Conservation (phyloP, 2,888 invertebrate genomes). For the Platypus cylindrus region DNA sequence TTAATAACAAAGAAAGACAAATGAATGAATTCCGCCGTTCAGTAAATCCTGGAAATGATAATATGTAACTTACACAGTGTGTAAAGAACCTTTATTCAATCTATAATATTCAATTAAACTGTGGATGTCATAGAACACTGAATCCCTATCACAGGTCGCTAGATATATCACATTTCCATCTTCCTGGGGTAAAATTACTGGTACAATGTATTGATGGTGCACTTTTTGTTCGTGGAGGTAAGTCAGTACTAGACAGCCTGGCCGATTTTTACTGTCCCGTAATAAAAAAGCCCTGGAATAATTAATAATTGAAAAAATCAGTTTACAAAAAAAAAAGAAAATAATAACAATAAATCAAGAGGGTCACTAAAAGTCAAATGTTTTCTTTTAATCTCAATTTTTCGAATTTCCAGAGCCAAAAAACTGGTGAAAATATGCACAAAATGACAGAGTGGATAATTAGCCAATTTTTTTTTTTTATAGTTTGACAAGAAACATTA, state of each 20-base stretch:
- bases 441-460: too few relatives aligned
- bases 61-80: constrained; percentile 1
- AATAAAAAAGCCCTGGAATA: constrained; percentile 9
- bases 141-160: constrained; percentile 5
- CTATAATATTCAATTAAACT: constrained; percentile 9
- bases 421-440: too few relatives aligned
- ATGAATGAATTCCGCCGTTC: neutral
- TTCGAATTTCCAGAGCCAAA: neutral
- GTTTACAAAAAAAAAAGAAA: constrained; percentile 3
- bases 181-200: constrained; percentile 1
- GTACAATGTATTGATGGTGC: constrained; percentile 5
- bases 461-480: too few relatives aligned
- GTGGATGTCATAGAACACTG: constrained; percentile 10
- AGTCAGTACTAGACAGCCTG: constrained; percentile 5
- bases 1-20: too few relatives aligned
- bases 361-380: neutral
- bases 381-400: neutral
- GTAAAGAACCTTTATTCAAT: constrained; percentile 6
- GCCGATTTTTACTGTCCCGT: constrained; percentile 5
- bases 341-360: neutral
- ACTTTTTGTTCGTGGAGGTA: constrained; percentile 3
- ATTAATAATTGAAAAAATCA: too few relatives aligned
- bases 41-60: neutral
- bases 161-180: constrained; percentile 2
- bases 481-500: too few relatives aligned